Conservation (phyloP, 2,113 vertebrate genomes). For the Clarias magur region DNA sequence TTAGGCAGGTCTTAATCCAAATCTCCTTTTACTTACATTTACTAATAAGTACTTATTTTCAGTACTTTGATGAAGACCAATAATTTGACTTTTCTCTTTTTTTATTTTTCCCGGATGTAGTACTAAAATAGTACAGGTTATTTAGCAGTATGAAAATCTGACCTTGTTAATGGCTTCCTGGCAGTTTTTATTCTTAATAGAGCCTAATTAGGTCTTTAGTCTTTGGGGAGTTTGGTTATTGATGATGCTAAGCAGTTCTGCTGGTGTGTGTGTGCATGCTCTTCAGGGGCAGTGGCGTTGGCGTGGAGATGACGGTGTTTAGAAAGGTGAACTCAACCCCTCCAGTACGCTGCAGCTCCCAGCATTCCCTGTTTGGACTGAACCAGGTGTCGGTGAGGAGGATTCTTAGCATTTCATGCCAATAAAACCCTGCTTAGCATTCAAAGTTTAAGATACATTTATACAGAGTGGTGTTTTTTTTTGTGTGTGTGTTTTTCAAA, state of each 20-base stretch:
- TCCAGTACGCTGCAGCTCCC: slow-evolving; percentile 87
- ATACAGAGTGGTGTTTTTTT: too few relatives aligned
- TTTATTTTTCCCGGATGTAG: neutral
- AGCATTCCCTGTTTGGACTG: slow-evolving; percentile 87
- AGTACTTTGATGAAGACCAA: too few relatives aligned
- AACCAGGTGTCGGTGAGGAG: slow-evolving; percentile 87
- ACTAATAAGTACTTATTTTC: too few relatives aligned
- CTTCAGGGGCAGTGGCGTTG: slow-evolving; percentile 77
- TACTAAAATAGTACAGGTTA: neutral
- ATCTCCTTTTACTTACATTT: too few relatives aligned
- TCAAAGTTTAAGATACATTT: neutral
- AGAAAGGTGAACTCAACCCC: slow-evolving; percentile 87
- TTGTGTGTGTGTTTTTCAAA: too few relatives aligned
- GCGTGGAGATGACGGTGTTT: slow-evolving; percentile 90
- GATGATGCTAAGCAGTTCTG: neutral
- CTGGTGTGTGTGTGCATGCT: slow-evolving; percentile 14
- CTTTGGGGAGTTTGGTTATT: slow-evolving; percentile 6
- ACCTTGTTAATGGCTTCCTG: neutral
- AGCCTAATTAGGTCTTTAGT: neutral
- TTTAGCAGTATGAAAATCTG: neutral
- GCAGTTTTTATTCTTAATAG: neutral
- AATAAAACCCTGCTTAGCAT: neutral
- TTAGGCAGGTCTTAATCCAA: too few relatives aligned
- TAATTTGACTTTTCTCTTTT: too few relatives aligned
- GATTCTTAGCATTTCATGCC: neutral